These are phyloP conservation scores for Pachyramphus minor DNA, from an alignment of 2,113 vertebrate genomes.

Conservation along the genomic window DNA sequence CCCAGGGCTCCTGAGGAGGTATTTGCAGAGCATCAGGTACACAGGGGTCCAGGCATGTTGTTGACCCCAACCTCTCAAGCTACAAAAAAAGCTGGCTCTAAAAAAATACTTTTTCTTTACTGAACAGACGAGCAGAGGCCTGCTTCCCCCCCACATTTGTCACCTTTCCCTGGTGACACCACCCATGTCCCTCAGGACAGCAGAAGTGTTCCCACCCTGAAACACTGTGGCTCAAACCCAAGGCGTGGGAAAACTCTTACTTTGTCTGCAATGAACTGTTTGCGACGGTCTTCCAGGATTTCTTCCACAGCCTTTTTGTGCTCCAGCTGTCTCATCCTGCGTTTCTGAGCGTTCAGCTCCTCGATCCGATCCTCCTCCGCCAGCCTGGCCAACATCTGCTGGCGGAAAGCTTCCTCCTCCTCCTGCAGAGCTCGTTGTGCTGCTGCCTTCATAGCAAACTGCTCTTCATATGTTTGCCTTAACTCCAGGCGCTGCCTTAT, in stretches of 20 bases:
- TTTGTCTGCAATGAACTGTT: conserved; percentile 79
- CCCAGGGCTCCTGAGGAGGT: neutral
- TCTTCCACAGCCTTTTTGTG: conserved; percentile 84
- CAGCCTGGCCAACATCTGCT: conserved; percentile 82
- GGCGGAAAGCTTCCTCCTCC: conserved; percentile 82
- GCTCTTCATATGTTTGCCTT: conserved; percentile 79
- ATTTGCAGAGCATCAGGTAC: neutral
- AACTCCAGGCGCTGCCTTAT: conserved; percentile 81
- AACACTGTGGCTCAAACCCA: neutral
- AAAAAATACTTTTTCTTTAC: neutral
- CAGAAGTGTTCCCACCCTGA: neutral
- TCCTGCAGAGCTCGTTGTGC: conserved; percentile 73
- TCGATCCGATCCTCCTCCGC: conserved; percentile 90
- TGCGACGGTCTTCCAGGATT: conserved; percentile 80
- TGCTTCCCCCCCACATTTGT: rapidly evolving
- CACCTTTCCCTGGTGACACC: neutral
- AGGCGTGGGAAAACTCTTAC: conserved; percentile 60
- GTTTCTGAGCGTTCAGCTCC: conserved; percentile 88
- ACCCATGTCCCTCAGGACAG: neutral
- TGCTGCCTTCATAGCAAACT: conserved; percentile 81
- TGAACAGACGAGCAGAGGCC: too few relatives aligned
- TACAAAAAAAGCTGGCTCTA: neutral
- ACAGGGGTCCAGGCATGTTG: neutral
- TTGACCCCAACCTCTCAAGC: neutral
- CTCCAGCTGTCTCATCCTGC: conserved; percentile 88